Evolutionary conservation across 2,797 vertebrate species (phyloP).

Genomic region (Melanogrammus aeglefinus): DNA sequence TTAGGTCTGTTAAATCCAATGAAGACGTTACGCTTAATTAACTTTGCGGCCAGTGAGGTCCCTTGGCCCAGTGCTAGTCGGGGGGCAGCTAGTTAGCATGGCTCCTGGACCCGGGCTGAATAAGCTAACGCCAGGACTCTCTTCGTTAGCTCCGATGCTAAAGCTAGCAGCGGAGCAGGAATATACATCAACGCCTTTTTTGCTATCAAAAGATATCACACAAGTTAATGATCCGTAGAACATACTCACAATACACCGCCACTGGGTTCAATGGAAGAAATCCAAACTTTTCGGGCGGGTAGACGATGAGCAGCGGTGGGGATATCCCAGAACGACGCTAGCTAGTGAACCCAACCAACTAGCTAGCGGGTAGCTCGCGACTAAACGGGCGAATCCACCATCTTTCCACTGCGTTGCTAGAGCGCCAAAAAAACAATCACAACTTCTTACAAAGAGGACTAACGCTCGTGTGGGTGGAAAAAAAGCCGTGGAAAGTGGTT

Average conservation of each 20-base stretch:
- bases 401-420: slow-evolving; percentile 64
- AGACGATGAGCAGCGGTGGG: slow-evolving; percentile 9
- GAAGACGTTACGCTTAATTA: not conserved
- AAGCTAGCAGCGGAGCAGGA: slow-evolving; percentile 19
- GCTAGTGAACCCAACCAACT: slow-evolving; percentile 27
- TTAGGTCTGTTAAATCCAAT: not conserved
- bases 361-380: slow-evolving; percentile 54
- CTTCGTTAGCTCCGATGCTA: slow-evolving; percentile 46
- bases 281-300: slow-evolving; percentile 24
- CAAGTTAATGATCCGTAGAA: not conserved
- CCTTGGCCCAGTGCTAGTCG: slow-evolving; percentile 20
- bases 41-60: slow-evolving; percentile 6
- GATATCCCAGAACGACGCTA: slow-evolving; percentile 24
- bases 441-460: slow-evolving; percentile 60
- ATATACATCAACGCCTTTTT: slow-evolving; percentile 37
- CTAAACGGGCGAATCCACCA: slow-evolving; percentile 61
- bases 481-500: slow-evolving; percentile 9
- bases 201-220: not conserved
- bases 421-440: slow-evolving; percentile 74
- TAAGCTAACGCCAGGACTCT: slow-evolving; percentile 45
- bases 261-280: not conserved
- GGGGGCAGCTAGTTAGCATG: slow-evolving; percentile 53
- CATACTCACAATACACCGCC: slow-evolving; percentile 41
- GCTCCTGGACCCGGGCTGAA: slow-evolving; percentile 30
- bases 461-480: slow-evolving; percentile 21